Percentiles rank a stretch among this genome's conserved stretches.
Conservation (phyloP, 2,113 vertebrate species). For the Epinephelus fuscoguttatus region DNA sequence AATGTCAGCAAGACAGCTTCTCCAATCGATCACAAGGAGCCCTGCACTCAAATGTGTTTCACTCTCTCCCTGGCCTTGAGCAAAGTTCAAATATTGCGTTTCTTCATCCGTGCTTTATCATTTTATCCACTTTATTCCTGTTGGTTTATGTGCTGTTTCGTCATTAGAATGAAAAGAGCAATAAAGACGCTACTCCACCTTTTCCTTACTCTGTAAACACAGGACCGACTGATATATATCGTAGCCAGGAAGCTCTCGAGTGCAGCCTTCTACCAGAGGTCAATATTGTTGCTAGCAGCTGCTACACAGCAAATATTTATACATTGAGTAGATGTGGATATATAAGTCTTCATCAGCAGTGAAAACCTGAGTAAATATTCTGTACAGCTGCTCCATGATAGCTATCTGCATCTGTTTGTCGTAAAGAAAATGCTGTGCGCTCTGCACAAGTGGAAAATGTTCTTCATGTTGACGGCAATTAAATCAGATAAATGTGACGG, state of each 20-base stretch:
- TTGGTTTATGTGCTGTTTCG: no score
- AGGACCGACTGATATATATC: background rate
- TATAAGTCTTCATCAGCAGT: constrained; percentile 9
- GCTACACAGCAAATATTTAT: constrained; percentile 57
- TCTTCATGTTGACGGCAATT: background rate
- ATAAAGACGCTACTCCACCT: background rate
- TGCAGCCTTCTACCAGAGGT: background rate
- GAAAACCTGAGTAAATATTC: constrained; percentile 1
- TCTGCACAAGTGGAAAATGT: background rate
- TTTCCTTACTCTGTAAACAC: background rate
- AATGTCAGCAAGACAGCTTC: background rate
- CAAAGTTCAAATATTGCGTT: background rate
- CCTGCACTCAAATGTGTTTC: background rate
- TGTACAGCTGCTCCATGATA: background rate
- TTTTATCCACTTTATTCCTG: background rate
- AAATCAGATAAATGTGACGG: background rate
- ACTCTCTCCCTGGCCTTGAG: background rate
- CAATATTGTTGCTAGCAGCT: constrained; percentile 37
- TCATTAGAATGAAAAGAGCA: background rate
- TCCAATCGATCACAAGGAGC: background rate
- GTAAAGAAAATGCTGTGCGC: background rate
- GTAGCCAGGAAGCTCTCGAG: constrained; percentile 1
- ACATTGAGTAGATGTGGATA: constrained; percentile 4
- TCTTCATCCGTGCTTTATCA: background rate
- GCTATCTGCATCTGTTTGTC: background rate